Base-by-base conservation (phyloP, 1,140 invertebrate genomes). In the Drosophila pallidifrons region DNA sequence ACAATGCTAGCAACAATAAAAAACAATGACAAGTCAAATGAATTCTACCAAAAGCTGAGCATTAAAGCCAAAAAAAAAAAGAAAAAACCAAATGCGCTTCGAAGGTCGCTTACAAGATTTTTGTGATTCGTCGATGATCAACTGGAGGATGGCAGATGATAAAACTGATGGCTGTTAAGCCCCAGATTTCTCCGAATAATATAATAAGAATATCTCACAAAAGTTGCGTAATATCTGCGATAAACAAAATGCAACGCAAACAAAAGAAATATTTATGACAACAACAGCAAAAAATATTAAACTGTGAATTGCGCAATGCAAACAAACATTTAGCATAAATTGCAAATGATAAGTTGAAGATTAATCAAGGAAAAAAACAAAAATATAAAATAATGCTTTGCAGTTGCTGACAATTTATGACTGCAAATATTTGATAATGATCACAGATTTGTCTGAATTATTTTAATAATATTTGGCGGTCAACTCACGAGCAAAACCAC, bases 21-120 rank as follows among this genome's bases (percentile, higher is more conserved):
- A 58, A 65, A 75, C 58, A 75, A 86, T 75, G 82, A 78, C 82
- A 65, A 72, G 75, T 52, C 79, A 76, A 75, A 75, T 75, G 51
- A 64, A 80, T 73, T 81, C 82, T 79, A 77, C 64, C 82, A 71
- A 69, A 79, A 78, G 69, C 43, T 75, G 47, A 71, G 63, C 67
- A 63, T 63, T 49, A 38, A 59, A 60, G 64, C 66, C 72, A 63
- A 61, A 54, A 71, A 63, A 15, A 49, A 38, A 20, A 75, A 43
- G 45, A 69, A 63, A 54, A 71, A 63, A 58, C 47, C 43, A 75
- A 43, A 54, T 46, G 25, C 28, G 46, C 52, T 13, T 45, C 65
- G 79, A 87, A 87, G 82, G 82, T 80, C 70, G 58, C 49, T 82
- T 87, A 79, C 82, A 87, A 35, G 60, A 73, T 61, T 68, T 58